Evolutionary conservation across 2,113 vertebrate species (phyloP).

Genomic region (Corythornis cristatus): DNA sequence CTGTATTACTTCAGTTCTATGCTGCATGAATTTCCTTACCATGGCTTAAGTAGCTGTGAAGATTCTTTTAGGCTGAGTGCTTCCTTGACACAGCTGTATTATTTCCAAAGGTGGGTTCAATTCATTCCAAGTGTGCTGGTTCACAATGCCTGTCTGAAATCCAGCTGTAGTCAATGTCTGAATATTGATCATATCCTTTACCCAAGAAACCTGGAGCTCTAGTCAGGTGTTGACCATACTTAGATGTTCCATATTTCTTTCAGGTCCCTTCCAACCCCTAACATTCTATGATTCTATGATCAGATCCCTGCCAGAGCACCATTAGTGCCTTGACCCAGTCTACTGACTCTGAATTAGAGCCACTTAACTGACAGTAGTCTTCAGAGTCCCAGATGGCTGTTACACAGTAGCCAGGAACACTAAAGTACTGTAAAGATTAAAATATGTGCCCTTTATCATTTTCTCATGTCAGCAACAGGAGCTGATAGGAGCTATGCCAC

Average conservation of each 20-base stretch:
- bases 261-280: too few relatives aligned
- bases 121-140: background rate
- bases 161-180: background rate
- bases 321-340: background rate
- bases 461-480: background rate
- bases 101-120: background rate
- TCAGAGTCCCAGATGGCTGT: background rate
- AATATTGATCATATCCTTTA: background rate
- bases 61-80: background rate
- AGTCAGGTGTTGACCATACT: background rate
- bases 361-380: background rate
- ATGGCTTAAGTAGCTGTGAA: background rate
- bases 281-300: too few relatives aligned
- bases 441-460: background rate
- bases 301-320: fast-evolving
- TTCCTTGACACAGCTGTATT: background rate
- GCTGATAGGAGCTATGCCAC: background rate
- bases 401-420: background rate
- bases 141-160: background rate
- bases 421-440: background rate
- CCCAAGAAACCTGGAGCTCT: background rate
- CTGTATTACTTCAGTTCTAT: background rate
- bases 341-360: background rate
- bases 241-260: background rate
- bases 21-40: background rate